Conservation (phyloP, 2,113 vertebrate genomes). For the Helogale parvula region DNA sequence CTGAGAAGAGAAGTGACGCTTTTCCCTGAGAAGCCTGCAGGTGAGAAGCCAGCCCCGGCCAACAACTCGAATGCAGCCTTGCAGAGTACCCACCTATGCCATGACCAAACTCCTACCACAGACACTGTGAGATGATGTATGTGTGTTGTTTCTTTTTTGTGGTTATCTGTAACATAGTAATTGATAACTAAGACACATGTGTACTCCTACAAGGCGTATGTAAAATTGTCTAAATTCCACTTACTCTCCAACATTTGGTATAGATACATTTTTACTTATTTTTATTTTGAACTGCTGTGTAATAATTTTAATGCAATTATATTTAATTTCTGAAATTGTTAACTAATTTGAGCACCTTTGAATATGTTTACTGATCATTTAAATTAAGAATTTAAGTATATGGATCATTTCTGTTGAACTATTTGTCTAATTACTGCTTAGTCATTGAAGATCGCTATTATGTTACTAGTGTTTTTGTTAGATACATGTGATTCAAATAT, state of each 20-base stretch:
- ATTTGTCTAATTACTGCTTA: neutral
- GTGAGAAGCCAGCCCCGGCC: neutral
- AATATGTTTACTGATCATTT: neutral
- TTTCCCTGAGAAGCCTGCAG: neutral
- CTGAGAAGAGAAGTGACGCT: neutral
- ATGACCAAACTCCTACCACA: neutral
- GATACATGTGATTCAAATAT: neutral
- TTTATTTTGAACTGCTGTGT: neutral
- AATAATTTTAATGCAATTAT: neutral
- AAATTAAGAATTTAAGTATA: neutral
- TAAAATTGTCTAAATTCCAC: neutral
- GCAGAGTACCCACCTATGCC: neutral
- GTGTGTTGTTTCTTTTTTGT: neutral
- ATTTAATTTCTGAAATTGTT: neutral
- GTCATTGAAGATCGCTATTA: neutral
- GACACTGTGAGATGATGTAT: neutral
- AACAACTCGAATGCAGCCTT: neutral
- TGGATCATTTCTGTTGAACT: neutral
- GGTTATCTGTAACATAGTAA: too few species aligned
- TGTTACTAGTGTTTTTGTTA: neutral
- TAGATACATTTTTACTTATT: neutral
- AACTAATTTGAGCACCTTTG: neutral
- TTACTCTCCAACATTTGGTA: neutral
- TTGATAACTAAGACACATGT: neutral
- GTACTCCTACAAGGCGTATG: neutral